phyloP scores from a whole-genome alignment of 2,888 invertebrate species.

The Dilophus febrilis region DNA sequence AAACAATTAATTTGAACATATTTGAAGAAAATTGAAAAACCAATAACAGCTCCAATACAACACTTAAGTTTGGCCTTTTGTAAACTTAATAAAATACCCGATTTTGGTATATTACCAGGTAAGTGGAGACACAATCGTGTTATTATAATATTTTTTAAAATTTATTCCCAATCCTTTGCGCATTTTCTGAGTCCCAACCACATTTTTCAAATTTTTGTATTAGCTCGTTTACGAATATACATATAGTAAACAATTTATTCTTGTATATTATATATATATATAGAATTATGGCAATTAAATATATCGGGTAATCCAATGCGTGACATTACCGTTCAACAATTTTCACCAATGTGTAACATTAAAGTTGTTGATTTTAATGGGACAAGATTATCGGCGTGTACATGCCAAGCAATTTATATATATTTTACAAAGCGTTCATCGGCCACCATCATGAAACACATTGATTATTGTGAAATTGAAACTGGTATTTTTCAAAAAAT shows the following conservation, averaged over 20 bases:
- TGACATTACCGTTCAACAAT: neutral
- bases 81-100: constrained; percentile 37
- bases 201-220: too few species aligned
- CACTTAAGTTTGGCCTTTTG: constrained; percentile 43
- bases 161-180: too few species aligned
- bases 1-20: too few species aligned
- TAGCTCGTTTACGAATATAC: too few species aligned
- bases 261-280: neutral
- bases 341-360: neutral
- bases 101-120: constrained; percentile 40
- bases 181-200: too few species aligned
- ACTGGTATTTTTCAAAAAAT: too few species aligned
- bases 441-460: too few species aligned
- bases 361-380: neutral
- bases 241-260: too few species aligned
- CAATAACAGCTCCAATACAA: constrained; percentile 39
- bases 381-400: neutral
- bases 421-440: neutral
- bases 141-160: too few species aligned
- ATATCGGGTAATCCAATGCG: neutral
- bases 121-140: constrained; percentile 12
- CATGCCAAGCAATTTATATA: neutral
- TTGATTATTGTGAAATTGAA: too few species aligned
- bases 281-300: neutral
- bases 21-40: constrained; percentile 25